Base-by-base conservation (phyloP, 2,113 vertebrate genomes). In the Pterocles burchelli region DNA sequence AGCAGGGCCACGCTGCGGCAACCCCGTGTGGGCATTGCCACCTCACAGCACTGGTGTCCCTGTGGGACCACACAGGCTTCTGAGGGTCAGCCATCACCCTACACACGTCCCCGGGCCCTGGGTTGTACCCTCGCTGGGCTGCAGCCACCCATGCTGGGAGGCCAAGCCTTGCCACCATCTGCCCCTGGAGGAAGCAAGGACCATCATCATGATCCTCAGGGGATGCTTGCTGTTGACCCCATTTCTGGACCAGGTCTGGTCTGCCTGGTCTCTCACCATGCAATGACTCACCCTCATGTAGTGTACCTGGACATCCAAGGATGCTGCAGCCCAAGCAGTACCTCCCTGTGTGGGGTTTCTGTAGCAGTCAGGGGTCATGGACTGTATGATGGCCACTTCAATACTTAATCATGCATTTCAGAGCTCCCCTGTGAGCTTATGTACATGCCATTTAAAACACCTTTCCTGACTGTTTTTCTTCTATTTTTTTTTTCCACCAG, bases 121-220 rank as follows among this genome's bases (percentile, higher is more conserved):
- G 55, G 61, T 13, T 3, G 0, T 46, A 9, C 1, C 14, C 17
- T 33, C 5, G 6, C 0, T 1, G 51, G 12, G 29, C 33, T 17
- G 0, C 13, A 51, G 31, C 45, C 63, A 9, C 29, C 57, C 59
- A 1, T 0, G 4, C 33, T 8, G 34, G 1, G 4, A n/a, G 59
- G 33, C 12, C 17, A 20, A 1, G 1, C 20, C 17, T 11, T 1
- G 4, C 52, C 4, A 3, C 33, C 26, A 7, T 4, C 45, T 13
- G 25, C 7, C 4, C 49, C 6, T 0, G 34, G 38, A 31, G 18
- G 28, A 17, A 28, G 38, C 4, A 0, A 0, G 0, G 62, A 3
- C 33, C 5, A 0, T 2, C 5, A 1, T 0, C 1, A 1, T 6
- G 6, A 31, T 13, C 48, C 2, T 31, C 0, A 1, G n/a, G 31